A percentile compares a stretch with the other conserved stretches of the same genome.
These are phyloP conservation scores for Pantala flavescens DNA, from an alignment of 1,140 invertebrate genomes.

Conservation along the genomic window DNA sequence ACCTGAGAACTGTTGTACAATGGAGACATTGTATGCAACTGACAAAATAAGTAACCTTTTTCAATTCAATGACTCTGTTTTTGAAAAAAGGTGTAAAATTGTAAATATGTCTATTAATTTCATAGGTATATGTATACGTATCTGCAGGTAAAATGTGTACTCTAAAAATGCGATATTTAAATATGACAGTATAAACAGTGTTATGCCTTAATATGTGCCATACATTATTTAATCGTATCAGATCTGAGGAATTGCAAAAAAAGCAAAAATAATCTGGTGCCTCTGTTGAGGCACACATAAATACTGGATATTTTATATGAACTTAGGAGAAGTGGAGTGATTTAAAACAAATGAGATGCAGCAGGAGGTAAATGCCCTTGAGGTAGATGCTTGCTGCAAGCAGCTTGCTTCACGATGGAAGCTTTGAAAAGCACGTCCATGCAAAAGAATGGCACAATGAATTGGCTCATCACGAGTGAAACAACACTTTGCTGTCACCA, in stretches of 20 bases:
- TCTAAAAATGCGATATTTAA: slow-evolving; percentile 8
- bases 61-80: slow-evolving; percentile 7
- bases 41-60: slow-evolving; percentile 8
- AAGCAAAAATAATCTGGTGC: neutral
- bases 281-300: neutral
- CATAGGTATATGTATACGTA: slow-evolving; percentile 4
- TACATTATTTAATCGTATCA: slow-evolving; percentile 1
- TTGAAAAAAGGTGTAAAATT: slow-evolving; percentile 3
- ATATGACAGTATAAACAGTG: slow-evolving; percentile 3
- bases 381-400: neutral
- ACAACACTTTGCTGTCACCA: neutral
- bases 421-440: neutral
- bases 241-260: slow-evolving; percentile 1
- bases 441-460: neutral
- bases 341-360: neutral
- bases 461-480: neutral
- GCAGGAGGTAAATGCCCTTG: neutral
- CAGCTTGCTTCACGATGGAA: neutral
- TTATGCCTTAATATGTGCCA: slow-evolving; percentile 5
- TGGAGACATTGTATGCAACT: slow-evolving; percentile 2
- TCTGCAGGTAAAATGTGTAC: slow-evolving; percentile 9
- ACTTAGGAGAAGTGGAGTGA: neutral
- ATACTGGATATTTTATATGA: neutral
- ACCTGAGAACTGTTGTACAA: slow-evolving; percentile 5
- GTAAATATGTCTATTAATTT: slow-evolving; percentile 5